Evolutionary conservation across 2,797 vertebrate species (phyloP), one percentile per base, ranked within the genome.

Genomic region (Melanotaenia maccullochi): DNA sequence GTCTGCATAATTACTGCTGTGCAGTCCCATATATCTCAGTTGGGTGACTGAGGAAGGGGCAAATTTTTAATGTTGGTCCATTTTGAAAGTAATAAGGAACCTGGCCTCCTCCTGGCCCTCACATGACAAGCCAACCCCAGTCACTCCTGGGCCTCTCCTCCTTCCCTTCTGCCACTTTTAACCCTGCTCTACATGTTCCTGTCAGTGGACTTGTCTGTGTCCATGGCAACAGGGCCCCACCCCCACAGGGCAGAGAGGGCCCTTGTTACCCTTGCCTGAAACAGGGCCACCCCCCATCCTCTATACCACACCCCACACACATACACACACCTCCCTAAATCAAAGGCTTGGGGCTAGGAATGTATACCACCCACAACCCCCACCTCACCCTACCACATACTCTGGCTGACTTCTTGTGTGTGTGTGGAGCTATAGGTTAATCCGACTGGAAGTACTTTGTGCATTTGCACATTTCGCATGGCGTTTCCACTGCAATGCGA

Each of bases 191-290:
- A 85, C 90, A 91, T 91, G 90, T 91, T 92, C 81, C 90, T 90
- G 91, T 93, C 91, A 91, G 90, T 93, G 91, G 92, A 90, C 89
- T 92, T 92, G 88, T 84, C 67, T 25, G 92, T 94, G 87, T 92
- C 93, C 91, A 93, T 93, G 86, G 91, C 73, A 93, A 94, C 93
- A 72, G 87, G 92, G 89, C 91, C 92, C 93, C 91, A 92, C 92
- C 93, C 93, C 93, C 91, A 89, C 73, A 66, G 88, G 91, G 91
- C 87, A 93, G 86, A 93, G 89, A 83, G 85, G 91, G 89, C 88
- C 93, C 91, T 92, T 92, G 85, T 93, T 92, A 88, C 91, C 87
- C 85, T 88, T 89, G 80, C 89, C 85, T 93, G 88, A 91, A 94
- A 91, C 87, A 70, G 84, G 85, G 82, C 83, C 90, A 86, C 84